Percentiles rank a stretch among this genome's conserved stretches.
phyloP scores from a whole-genome alignment of 2,797 vertebrate species.

The Poecilia gillii region DNA sequence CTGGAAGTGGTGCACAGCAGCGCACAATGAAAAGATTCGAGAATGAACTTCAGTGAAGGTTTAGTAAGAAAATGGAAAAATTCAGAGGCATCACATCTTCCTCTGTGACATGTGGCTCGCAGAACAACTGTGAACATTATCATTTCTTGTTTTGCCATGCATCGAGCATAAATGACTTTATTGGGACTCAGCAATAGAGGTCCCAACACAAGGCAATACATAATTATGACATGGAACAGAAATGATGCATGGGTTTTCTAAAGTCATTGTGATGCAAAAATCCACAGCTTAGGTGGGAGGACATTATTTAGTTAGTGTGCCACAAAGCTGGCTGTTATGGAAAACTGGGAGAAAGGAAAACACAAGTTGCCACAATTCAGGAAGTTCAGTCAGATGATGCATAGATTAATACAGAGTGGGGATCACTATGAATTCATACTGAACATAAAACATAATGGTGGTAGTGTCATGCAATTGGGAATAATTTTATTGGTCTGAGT shows the following conservation, averaged over 20 bases:
- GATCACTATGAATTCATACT: neutral
- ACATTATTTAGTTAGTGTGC: neutral
- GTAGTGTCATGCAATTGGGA: neutral
- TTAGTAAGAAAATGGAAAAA: slow-evolving; percentile 23
- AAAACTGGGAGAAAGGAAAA: neutral
- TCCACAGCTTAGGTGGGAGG: neutral
- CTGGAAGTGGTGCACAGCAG: slow-evolving; percentile 46
- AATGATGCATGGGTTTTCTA: neutral
- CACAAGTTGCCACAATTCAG: neutral
- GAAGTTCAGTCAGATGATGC: neutral
- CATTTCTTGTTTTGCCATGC: neutral
- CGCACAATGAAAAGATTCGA: slow-evolving; percentile 67
- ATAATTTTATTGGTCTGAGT: neutral
- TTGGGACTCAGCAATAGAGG: neutral
- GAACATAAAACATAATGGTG: neutral
- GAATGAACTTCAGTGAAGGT: slow-evolving; percentile 30
- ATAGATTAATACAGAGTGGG: neutral
- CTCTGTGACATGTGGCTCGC: neutral
- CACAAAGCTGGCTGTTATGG: neutral
- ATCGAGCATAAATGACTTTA: neutral
- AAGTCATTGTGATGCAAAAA: neutral
- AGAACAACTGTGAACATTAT: neutral
- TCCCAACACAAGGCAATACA: neutral
- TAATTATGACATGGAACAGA: neutral
- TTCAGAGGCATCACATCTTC: slow-evolving; percentile 12